Conservation (phyloP, 2,113 vertebrate species). For the Leiothrix lutea region DNA sequence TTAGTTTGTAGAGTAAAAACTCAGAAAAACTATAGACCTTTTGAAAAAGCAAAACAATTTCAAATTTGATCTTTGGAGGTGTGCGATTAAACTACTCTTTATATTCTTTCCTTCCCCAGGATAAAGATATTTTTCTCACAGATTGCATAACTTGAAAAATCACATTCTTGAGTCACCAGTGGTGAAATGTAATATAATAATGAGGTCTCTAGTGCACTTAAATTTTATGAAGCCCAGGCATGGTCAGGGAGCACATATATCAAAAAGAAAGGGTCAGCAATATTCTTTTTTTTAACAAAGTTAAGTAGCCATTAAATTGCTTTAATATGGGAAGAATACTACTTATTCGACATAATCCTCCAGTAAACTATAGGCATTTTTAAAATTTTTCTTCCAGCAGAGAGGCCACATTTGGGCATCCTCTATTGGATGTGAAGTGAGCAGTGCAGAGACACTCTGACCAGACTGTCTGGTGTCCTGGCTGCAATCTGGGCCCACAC, state of each 20-base stretch:
- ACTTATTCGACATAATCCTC: background rate
- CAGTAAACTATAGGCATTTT: background rate
- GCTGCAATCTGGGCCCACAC: rapidly evolving
- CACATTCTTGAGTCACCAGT: background rate
- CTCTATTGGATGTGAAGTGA: background rate
- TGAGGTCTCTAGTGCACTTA: background rate
- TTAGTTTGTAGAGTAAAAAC: background rate
- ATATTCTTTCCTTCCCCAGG: background rate
- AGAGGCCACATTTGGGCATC: background rate
- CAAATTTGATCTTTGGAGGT: background rate
- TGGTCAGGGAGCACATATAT: background rate
- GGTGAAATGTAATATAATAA: conserved; percentile 7
- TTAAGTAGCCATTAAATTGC: background rate
- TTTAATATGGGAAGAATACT: background rate
- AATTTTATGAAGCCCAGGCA: background rate
- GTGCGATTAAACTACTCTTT: background rate
- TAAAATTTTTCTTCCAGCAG: background rate
- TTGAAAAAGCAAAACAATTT: background rate
- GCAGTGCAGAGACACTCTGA: background rate
- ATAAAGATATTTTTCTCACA: background rate
- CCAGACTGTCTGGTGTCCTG: rapidly evolving
- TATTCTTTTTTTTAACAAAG: background rate
- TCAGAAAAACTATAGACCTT: background rate
- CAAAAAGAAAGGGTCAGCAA: conserved; percentile 11
- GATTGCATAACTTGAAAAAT: background rate